phyloP scores from a whole-genome alignment of 2,113 vertebrate species.

The Ochotona curzoniae region DNA sequence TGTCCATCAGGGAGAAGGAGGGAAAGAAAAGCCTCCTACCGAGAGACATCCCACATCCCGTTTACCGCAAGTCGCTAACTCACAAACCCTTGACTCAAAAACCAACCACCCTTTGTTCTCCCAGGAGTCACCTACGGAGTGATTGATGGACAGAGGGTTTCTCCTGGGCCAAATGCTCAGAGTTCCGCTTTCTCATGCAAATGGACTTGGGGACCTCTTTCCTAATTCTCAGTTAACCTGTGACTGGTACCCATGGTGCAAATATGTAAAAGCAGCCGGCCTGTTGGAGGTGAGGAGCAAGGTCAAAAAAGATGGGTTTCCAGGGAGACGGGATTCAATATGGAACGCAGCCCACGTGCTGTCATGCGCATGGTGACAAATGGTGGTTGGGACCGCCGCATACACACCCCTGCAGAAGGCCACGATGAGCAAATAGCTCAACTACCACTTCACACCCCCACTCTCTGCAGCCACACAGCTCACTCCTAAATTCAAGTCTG shows the following conservation, averaged over 20 bases:
- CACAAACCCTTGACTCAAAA: conserved; percentile 67
- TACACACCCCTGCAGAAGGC: neutral
- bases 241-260: conserved; percentile 25
- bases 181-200: conserved; percentile 71
- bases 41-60: conserved; percentile 49
- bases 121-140: conserved; percentile 69
- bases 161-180: neutral
- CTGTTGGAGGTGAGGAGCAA: neutral
- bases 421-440: neutral
- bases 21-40: conserved; percentile 67
- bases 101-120: conserved; percentile 70
- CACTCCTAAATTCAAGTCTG: neutral
- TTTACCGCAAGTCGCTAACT: conserved; percentile 60
- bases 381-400: neutral
- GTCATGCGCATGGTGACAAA: neutral
- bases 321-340: neutral
- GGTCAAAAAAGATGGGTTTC: neutral
- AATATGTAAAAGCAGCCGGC: neutral
- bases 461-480: neutral
- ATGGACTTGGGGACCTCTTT: conserved; percentile 26
- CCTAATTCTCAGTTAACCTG: conserved; percentile 53
- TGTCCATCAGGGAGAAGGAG: conserved; percentile 68
- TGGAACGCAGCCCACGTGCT: neutral
- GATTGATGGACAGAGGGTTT: conserved; percentile 62
- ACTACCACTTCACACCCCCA: neutral